Base-by-base conservation (phyloP, 2,113 vertebrate species). In the Ptyas mucosa region DNA sequence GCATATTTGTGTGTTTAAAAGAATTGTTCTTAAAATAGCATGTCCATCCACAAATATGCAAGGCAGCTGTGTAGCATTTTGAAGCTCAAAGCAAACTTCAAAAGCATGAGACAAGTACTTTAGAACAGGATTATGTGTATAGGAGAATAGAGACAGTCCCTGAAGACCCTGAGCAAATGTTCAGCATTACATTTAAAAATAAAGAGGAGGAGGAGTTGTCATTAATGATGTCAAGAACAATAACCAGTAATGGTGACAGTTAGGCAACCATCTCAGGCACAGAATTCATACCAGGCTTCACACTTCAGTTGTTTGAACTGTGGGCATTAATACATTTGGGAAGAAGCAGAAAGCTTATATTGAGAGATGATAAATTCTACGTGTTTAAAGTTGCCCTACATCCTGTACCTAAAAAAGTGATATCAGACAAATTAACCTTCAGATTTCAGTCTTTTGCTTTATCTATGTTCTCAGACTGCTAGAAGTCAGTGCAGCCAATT, bases 371-470 rank as follows among this genome's bases (percentile, higher is more conserved):
- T 93, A n/a, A 88, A 93, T 0, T 85, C 64, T 87, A 90, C 69
- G 52, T 34, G 6, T 51, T 91, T 87, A 57, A 91, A 34, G 88
- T 90, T 64, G 93, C 90, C 91, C 93, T 96, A 92, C 88, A 93
- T 91, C 55, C 54, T 18, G 11, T 94, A n/a, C 69, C 11, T 88
- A 12, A 64, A 21, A 53, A 29, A 34, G 23, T 53, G 0, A 51
- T 26, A 5, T 0, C 85, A 88, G 51, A 43, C 54, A 91, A 94
- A 93, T 64, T 85, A 91, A 90, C 55, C 58, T 92, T 89, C 86
- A 49, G 90, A 94, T 46, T 58, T 46, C 87, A 23, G 1, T 52
- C 34, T 91, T 91, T 87, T 53, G 51, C 26, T n/a, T 75, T 54
- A 85, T 81, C 52, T 53, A 49, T 49, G 34, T 24, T 49, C 39